Evolutionary conservation across 1,140 invertebrate genomes (phyloP).

Genomic region (Hyles euphorbiae): DNA sequence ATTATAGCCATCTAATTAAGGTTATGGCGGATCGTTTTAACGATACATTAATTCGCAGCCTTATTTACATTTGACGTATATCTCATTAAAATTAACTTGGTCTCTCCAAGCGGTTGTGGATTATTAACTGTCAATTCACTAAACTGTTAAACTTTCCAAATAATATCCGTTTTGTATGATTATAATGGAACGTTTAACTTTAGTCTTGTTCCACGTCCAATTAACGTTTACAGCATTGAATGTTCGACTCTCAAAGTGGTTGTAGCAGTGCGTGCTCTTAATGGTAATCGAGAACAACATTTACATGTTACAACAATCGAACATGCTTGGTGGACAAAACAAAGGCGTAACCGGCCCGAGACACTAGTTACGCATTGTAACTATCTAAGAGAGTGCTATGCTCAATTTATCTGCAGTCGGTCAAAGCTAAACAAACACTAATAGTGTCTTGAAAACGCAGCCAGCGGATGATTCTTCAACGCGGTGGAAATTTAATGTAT

Average conservation of each 20-base stretch:
- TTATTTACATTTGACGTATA: constrained; percentile 7
- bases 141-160: constrained; percentile 21
- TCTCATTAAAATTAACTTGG: constrained; percentile 5
- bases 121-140: constrained; percentile 6
- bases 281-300: constrained; percentile 35
- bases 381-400: constrained; percentile 1
- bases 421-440: constrained; percentile 9
- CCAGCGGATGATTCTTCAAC: constrained; percentile 11
- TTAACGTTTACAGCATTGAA: constrained; percentile 40
- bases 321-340: constrained; percentile 39
- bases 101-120: not conserved
- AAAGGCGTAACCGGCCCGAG: constrained; percentile 28
- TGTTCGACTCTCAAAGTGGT: constrained; percentile 33
- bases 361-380: constrained; percentile 17
- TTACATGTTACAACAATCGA: constrained; percentile 34
- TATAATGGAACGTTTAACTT: constrained; percentile 26
- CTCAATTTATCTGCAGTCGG: constrained; percentile 9
- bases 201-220: constrained; percentile 33
- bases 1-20: constrained; percentile 4
- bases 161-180: constrained; percentile 18
- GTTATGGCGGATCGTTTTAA: constrained; percentile 2
- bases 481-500: constrained; percentile 29
- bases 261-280: constrained; percentile 32
- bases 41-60: constrained; percentile 3
- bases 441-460: not conserved